Evolutionary conservation across 2,888 invertebrate species (phyloP), one percentile per base, ranked within the genome.

Genomic region (Caenorhabditis becei): DNA sequence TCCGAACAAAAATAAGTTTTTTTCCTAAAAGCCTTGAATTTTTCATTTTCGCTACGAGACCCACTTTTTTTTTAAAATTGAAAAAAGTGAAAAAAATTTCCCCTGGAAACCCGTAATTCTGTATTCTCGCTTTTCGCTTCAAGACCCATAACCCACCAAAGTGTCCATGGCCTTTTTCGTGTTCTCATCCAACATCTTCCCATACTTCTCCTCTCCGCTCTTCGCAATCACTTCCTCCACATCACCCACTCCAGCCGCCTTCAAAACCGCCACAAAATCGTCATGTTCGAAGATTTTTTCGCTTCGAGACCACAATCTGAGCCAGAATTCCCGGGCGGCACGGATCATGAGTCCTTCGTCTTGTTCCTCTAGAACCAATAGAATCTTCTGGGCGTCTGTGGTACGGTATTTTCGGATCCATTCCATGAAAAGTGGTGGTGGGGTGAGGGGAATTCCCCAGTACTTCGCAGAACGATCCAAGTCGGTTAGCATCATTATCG

Each of bases 401-500:
- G 84, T 85, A 2, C 71, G 83, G 20, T 82, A 80, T 24, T 75
- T 70, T 7, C 72, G 51, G 28, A 86, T 79, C 65, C 78, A 70
- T 23, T 81, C 77, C 59, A 71, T 72, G 62, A 81, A 81, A 41
- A 80, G 67, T 44, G 77, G 75, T 18, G 92, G 92, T 1, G 84
- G 71, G 18, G 88, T 90, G 8, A 92, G 16, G 2, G 92, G 91
- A n/a, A 92, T 87, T 54, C 90, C 84, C 87, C 90, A 92, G 83
- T 91, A 92, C 32, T 89, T 86, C 10, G 86, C 84, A 24, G 91
- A 86, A 70, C 91, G 83, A 23, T 82, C 65, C 14, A 92, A 69
- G 77, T 93, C 92, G 26, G 86, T 79, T 3, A 72, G 18, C 91
- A 92, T 91, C 83, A 93, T 92, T 4, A 79, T 47, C 0, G 87